Evolutionary conservation across 2,113 vertebrate species (phyloP).

Genomic region (Nannospalax galili): DNA sequence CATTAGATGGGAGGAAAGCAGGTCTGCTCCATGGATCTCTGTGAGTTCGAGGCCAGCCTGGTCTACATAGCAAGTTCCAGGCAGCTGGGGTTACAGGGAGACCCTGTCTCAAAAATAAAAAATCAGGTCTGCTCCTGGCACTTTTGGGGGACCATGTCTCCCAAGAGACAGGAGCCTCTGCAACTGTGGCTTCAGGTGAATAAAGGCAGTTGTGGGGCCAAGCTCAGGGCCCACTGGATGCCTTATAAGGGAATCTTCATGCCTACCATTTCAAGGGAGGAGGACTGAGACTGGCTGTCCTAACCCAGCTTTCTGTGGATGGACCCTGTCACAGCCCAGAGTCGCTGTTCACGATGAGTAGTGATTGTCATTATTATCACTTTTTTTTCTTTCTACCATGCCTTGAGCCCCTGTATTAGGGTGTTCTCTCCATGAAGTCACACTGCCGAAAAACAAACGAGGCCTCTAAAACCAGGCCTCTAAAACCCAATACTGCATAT

Average conservation of each 20-base stretch:
- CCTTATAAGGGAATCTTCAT: not conserved
- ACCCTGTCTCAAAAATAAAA: too few relatives aligned
- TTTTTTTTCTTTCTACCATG: not conserved
- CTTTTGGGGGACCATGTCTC: conserved; percentile 28
- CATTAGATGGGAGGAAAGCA: conserved; percentile 39
- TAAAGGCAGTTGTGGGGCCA: not conserved
- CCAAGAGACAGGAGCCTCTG: not conserved
- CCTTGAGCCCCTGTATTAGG: not conserved
- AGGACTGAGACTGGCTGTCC: not conserved
- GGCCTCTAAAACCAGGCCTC: not conserved
- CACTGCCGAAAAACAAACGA: not conserved
- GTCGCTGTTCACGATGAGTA: rapidly evolving
- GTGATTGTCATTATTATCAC: too few relatives aligned
- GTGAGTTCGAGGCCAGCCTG: too few relatives aligned
- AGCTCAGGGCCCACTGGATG: not conserved
- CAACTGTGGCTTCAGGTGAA: not conserved
- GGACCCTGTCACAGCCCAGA: not conserved
- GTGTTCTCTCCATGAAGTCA: not conserved
- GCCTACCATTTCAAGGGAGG: not conserved
- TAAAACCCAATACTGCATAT: not conserved
- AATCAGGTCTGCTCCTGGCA: conserved; percentile 48
- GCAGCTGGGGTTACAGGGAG: too few relatives aligned
- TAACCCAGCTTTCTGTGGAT: not conserved
- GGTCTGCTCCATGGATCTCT: conserved; percentile 52
- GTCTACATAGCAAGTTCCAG: too few relatives aligned